Base-by-base conservation (phyloP, 1,140 invertebrate species). In the Cyphomyrmex costatus region DNA sequence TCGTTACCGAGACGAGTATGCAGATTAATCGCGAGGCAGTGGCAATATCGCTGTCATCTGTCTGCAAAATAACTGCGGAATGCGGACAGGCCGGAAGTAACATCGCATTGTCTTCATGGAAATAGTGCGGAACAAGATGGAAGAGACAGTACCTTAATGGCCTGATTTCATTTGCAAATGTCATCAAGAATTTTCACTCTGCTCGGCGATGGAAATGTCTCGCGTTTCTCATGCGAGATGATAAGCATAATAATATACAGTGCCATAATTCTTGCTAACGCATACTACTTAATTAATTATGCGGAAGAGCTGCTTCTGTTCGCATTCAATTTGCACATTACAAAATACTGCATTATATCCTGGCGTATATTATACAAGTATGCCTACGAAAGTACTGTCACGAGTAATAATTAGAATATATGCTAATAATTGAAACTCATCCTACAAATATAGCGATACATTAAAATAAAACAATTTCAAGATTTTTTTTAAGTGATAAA, bases 111-210 rank as follows among this genome's bases (percentile, higher is more conserved):
- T 83, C 68, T 74, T 83, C 19, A 68, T 74, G 79, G 79, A 83
- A 83, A 83, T 83, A 83, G 79, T 24, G 79, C 66, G 79, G 68
- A 83, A 83, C 68, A 70, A 83, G 79, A 83, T 74, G 79, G 79
- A 83, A 73, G 79, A 83, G 68, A 83, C 79, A 83, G 79, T 74
- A 83, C 51, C 79, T 73, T 83, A 83, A 83, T 74, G 56, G 53
- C 36, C 68, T 74, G 79, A 83, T 83, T 83, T 83, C 68, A 83
- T 83, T 83, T 83, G 79, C 79, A 83, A 83, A 83, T 83, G 79
- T 83, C 79, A 83, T 83, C 79, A 83, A 60, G 68, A 83, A 83
- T 83, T 83, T 83, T 83, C 79, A 46, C 68, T 74, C 36, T 19
- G 16, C 65, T 0, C 36, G 36, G 8, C 36, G 36, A 68, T 68